Evolutionary conservation across 2,888 invertebrate genomes (phyloP), one percentile per base, ranked within the genome.

Genomic region (Mayetiola destructor): DNA sequence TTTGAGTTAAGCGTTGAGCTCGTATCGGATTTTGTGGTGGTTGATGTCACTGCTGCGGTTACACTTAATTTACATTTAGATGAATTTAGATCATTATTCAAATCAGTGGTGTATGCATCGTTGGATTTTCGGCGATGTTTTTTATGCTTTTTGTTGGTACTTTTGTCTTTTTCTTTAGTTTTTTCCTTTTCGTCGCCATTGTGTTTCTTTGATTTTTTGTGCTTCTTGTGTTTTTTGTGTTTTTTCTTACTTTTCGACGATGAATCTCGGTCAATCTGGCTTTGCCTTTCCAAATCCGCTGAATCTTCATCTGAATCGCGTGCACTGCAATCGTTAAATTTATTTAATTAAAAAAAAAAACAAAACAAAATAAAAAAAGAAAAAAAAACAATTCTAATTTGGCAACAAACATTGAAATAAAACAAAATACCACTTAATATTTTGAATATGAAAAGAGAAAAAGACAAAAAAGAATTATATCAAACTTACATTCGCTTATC

Each of bases 221-320:
- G 81, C 69, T 86, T 87, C 67, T 83, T 84, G 64, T 81, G 76
- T 62, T 79, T 80, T 63, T 78, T 79, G 37, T 66, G 68, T 61
- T 77, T 79, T 64, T 78, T 79, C 52, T 66, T 67, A 62, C 72
- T 76, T 61, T 75, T 79, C 61, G 70, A 75, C n/a, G 63, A 60
- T 1, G 48, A 14, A 18, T 39, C 48, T 27, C 57, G 54, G 8
- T 52, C 35, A 23, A 32, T 29, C 2, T 30, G 32, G 2, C 53
- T 55, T 29, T 53, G 54, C 18, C 20, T 42, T 6, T 55, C 55
- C 21, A 35, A 23, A 18, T 55, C 57, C 3, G 32, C 16, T 5
- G 20, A 32, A 32, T 59, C 64, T 57, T 67, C 66, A 54, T 64
- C 68, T 40, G 70, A 68, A 57, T 66, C 68, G 59, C 62, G 65